A percentile compares a stretch with the other conserved stretches of the same genome.
Evolutionary conservation across 1,140 invertebrate species (phyloP).

Genomic region (Hylyphantes graminicola): DNA sequence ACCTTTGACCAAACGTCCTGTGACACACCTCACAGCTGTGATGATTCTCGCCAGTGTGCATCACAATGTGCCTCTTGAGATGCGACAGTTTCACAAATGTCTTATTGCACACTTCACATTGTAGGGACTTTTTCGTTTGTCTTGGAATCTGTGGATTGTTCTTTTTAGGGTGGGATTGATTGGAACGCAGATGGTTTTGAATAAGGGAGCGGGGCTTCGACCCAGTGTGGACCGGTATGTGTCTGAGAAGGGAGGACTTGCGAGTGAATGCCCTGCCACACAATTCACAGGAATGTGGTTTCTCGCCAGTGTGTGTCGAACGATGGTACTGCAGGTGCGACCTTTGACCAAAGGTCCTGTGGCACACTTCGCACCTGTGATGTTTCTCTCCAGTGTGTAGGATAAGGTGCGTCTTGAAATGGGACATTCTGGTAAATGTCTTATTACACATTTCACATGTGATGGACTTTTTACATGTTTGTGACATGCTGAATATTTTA

Average conservation of each 20-base stretch:
- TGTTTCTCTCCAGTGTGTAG: slow-evolving; percentile 31
- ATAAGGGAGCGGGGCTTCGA: background rate
- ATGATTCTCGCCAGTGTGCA: slow-evolving; percentile 25
- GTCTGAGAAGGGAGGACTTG: slow-evolving; percentile 5
- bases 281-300: background rate
- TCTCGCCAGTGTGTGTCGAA: slow-evolving; percentile 17
- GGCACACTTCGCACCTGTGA: slow-evolving; percentile 7
- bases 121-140: no score
- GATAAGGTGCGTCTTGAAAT: background rate
- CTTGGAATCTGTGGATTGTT: no score
- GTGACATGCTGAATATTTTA: no score
- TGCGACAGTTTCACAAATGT: background rate
- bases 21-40: slow-evolving; percentile 5
- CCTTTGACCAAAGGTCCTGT: background rate
- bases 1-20: background rate
- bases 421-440: background rate
- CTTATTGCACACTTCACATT: background rate
- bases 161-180: no score
- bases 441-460: slow-evolving; percentile 4
- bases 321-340: background rate
- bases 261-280: slow-evolving; percentile 1
- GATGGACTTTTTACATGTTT: no score
- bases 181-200: no score
- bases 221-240: slow-evolving; percentile 30
- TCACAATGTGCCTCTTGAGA: slow-evolving; percentile 5